These are phyloP conservation scores for Gasterosteus nipponicus DNA, from an alignment of 2,113 vertebrate species.

Conservation along the genomic window DNA sequence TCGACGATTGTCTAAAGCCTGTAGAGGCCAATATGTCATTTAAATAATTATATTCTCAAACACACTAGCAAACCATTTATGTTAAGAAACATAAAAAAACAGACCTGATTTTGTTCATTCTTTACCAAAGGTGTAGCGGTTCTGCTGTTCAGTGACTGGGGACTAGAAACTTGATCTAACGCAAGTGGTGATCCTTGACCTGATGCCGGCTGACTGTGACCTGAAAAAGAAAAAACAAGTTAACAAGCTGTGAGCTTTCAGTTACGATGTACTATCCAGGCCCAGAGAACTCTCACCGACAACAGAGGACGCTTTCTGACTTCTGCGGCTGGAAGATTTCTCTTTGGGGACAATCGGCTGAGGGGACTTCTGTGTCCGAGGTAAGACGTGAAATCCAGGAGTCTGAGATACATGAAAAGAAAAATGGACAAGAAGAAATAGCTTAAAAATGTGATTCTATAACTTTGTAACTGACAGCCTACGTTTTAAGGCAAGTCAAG, in stretches of 20 bases:
- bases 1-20: conserved; percentile 30
- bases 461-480: not conserved
- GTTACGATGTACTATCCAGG: not conserved
- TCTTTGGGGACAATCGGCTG: conserved; percentile 84
- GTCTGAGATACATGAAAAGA: conserved; percentile 72
- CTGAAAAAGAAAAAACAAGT: conserved; percentile 57
- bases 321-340: conserved; percentile 81
- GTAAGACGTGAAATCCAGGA: conserved; percentile 82
- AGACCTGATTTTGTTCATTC: conserved; percentile 81
- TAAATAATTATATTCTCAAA: conserved; percentile 1
- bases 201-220: conserved; percentile 82
- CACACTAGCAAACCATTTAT: not conserved
- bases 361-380: conserved; percentile 72
- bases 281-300: conserved; percentile 78
- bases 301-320: conserved; percentile 78
- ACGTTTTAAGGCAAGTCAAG: not conserved
- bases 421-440: not conserved
- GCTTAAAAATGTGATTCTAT: not conserved
- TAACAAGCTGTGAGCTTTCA: not conserved
- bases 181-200: conserved; percentile 87
- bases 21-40: not conserved
- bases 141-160: conserved; percentile 87
- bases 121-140: conserved; percentile 82
- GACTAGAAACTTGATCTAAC: conserved; percentile 89
- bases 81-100: conserved; percentile 4